Base-by-base conservation (phyloP, 2,113 vertebrate genomes). In the Lates calcarifer region DNA sequence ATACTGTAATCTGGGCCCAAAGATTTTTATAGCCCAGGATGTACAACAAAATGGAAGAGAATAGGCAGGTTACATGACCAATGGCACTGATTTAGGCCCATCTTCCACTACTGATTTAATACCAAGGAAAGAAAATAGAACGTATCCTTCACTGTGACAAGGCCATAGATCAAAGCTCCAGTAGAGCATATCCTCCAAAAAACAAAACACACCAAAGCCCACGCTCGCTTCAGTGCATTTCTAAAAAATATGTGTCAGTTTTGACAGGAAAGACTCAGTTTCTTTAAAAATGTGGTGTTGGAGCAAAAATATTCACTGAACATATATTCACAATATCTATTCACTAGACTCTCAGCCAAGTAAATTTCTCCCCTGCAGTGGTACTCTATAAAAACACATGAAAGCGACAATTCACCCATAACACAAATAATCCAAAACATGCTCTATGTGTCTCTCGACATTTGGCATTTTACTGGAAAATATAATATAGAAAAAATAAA, bases 1-100 rank as follows among this genome's bases (percentile, higher is more conserved):
- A 68, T 67, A 77, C 72, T 80, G 81, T 91, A 91, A 94, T 94
- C 93, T 91, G 86, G 47, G 64, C 31, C 75, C 82, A 74, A 57
- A 53, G 68, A 77, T 84, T 70, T 88, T 84, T 88, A 84, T 79
- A 72, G 41, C 66, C 26, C 66, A 65, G 83, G 64, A 49, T 80
- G 57, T 77, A 26, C 84, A 53, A 63, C 62, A 47, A 58, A 75
- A 82, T 57, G 33, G 33, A 82, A 62, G 43, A 64, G 64, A 26
- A 77, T 69, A 89, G 60, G 22, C 77, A 82, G 72, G 74, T 80
- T 70, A 70, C 26, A 39, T 70, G 74, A 65, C 9, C 60, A 45
- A 53, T 60, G 37, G 28, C 72, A 64, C 22, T 45, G 58, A 45
- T 80, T 76, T 55, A 71, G 39, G 35, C 33, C 71, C 35, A 63